phyloP scores from a whole-genome alignment of 2,113 vertebrate genomes.

The Zeus faber region DNA sequence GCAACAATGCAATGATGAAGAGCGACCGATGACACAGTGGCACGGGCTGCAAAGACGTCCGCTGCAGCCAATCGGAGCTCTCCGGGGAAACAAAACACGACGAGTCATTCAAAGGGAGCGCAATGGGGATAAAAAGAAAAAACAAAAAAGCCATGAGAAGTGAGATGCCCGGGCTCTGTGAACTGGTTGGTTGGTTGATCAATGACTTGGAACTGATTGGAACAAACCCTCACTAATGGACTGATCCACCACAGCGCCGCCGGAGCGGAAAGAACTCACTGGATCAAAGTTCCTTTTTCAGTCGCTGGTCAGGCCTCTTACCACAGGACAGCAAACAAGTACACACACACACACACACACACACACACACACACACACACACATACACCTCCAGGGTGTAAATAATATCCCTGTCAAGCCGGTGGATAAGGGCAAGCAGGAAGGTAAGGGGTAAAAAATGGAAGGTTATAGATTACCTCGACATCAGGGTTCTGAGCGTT shows the following conservation, averaged over 20 bases:
- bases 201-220: constrained; percentile 48
- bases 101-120: too few species aligned
- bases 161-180: too few species aligned
- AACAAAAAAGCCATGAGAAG: too few species aligned
- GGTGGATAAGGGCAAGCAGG: constrained; percentile 1
- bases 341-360: constrained; percentile 3
- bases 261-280: constrained; percentile 24
- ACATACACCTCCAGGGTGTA: background rate
- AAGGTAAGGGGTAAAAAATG: too few species aligned
- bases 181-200: constrained; percentile 38
- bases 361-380: background rate
- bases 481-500: background rate
- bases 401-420: background rate
- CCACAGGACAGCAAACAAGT: too few species aligned
- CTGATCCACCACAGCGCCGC: constrained; percentile 22
- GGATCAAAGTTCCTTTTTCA: constrained; percentile 44
- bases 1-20: too few species aligned
- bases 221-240: constrained; percentile 57
- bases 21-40: too few species aligned
- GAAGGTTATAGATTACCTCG: background rate
- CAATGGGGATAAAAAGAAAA: too few species aligned
- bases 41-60: too few species aligned
- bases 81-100: too few species aligned
- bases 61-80: too few species aligned
- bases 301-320: too few species aligned